Evolutionary conservation across 1,140 invertebrate species (phyloP), one percentile per base, ranked within the genome.

Genomic region (Lordiphosa clarofinis): DNA sequence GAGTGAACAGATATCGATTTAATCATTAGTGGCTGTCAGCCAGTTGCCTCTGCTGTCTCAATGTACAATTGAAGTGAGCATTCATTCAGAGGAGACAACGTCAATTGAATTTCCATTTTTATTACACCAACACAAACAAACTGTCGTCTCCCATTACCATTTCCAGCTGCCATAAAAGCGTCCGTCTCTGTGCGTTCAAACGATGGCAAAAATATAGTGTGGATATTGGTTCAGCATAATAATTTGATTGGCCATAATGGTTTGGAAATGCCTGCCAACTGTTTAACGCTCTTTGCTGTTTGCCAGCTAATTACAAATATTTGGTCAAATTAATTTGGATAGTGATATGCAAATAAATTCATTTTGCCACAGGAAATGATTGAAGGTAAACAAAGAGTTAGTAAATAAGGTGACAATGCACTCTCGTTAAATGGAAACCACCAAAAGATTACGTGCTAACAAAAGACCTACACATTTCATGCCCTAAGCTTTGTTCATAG

Each of bases 31-130:
- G 61, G 52, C 64, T 55, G 59, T 48, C 66, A 52, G 64, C 10
- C 56, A 46, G 40, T 61, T 38, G 13, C 24, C 33, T 35, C 15
- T 31, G 5, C 31, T 50, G 37, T 8, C 42, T 44, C 50, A 28
- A 33, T 38, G 38, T 46, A 38, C 36, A 37, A 48, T 52, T 76
- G 44, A 62, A 76, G 67, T 76, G 73, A 54, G 46, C 62, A 61
- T 24, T 53, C 36, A 57, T 73, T 67, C 50, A 57, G 59, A 44
- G 31, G 42, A 67, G 54, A 50, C 66, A 55, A 55, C 56, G 53
- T 46, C 43, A 55, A 70, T 68, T 82, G 76, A 81, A 81, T 81
- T 81, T 82, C 73, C 76, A 81, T 82, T 81, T 76, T 82, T 75
- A 76, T 81, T 81, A 54, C 76, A 57, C 13, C 53, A 48, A 36